Evolutionary conservation across 2,888 invertebrate genomes (phyloP), one percentile per base, ranked within the genome.

Genomic region (Metalampra italica): DNA sequence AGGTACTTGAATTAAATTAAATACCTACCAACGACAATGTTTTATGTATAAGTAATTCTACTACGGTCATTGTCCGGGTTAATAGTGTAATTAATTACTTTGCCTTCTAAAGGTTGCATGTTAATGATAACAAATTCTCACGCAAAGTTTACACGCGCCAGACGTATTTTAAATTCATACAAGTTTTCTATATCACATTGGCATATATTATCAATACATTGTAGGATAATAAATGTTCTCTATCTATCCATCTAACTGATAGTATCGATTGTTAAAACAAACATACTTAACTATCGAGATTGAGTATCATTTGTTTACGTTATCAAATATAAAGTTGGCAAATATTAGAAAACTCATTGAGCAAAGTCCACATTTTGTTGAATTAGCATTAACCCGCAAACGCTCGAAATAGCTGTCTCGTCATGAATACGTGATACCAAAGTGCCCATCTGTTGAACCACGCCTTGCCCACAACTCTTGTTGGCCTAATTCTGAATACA

Each of bases 381-480:
- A 43, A 45, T 50, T 49, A 42, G 45, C 13, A 38, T 9, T 29
- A 43, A 32, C 32, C 32, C 43, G 13, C 43, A 50, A 50, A 50
- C 29, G 50, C 52, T 52, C 45, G 54, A 64, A 62, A 64, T 62
- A 59, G 58, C 57, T 48, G 50, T 48, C 46, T 22, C 47, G 54
- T 55, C 57, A 60, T 59, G 65, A 53, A 52, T 14, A 32, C 37
- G n/a, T 5, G 22, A 22, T 7, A 22, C 22, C 45, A 12, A 15
- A 37, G 38, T 29, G 45, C 34, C 45, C 49, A 47, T 49, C 49
- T 42, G 41, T 46, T 45, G 38, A 40, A 51, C 59, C 60, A 51
- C 64, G 50, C 59, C 56, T 56, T 51, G 52, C 53, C 48, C 47
- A 51, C 50, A 50, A 52, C 53, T 32, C n/a, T n/a, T n/a, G 30